phyloP scores from a whole-genome alignment of 2,888 invertebrate species.

The Autographa pulchrina region DNA sequence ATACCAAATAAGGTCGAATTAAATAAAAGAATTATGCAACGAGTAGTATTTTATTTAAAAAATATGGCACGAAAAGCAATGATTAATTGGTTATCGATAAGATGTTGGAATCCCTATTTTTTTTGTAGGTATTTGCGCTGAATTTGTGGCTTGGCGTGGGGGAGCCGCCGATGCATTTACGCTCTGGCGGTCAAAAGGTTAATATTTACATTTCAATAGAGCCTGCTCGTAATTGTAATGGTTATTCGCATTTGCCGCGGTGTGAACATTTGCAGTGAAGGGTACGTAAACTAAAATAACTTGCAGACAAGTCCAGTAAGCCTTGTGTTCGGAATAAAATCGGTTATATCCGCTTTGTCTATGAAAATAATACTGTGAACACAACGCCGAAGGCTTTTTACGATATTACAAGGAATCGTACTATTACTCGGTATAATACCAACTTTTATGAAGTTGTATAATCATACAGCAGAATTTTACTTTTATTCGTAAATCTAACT shows the following conservation, averaged over 20 bases:
- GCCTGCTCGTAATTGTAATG: conserved; percentile 51
- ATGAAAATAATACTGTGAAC: conserved; percentile 30
- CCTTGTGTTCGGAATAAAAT: conserved; percentile 36
- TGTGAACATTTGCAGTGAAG: conserved; percentile 49
- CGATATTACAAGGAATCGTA: conserved; percentile 24
- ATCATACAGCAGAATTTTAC: conserved; percentile 7
- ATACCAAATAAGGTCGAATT: too few species aligned
- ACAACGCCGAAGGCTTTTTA: conserved; percentile 25
- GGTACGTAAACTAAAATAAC: conserved; percentile 37
- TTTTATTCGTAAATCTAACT: conserved; percentile 23
- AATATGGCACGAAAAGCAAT: too few species aligned
- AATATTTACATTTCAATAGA: conserved; percentile 62
- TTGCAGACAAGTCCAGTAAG: conserved; percentile 52
- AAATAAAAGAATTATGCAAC: too few species aligned
- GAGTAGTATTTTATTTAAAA: too few species aligned
- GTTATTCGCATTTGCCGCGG: conserved; percentile 54
- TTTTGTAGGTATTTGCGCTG: too few species aligned
- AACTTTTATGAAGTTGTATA: conserved; percentile 27
- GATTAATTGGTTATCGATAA: too few species aligned
- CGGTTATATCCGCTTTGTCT: conserved; percentile 21
- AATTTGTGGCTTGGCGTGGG: too few species aligned
- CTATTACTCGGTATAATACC: conserved; percentile 31
- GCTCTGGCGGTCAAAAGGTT: too few species aligned
- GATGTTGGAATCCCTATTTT: too few species aligned
- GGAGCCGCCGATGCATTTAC: too few species aligned